Base-by-base conservation (phyloP, 2,113 vertebrate species). In the Elachura formosa region DNA sequence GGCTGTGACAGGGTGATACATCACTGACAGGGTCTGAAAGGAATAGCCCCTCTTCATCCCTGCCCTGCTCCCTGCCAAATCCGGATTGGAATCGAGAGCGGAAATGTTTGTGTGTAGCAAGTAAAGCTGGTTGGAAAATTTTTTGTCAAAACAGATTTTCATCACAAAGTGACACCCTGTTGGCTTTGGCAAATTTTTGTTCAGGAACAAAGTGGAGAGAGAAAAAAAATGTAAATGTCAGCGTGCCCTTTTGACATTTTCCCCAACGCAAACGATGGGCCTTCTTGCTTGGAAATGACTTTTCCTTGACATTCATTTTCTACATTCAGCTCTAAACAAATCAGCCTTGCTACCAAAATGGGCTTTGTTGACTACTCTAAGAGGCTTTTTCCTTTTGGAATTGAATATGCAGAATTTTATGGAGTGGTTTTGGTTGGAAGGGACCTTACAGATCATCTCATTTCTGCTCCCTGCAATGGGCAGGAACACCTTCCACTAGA, bases 251-350 rank as follows among this genome's bases (percentile, higher is more conserved):
- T 92, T 94, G 95, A 93, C 95, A 96, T 96, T 96, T 96, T 84
- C 95, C 74, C 75, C 92, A 29, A 80, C 11, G 68, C 90, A 72
- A 82, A 87, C 90, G 92, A 95, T 87, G 92, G 90, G 62, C 92
- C 95, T 86, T 63, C 85, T 88, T 94, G 76, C 86, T 96, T 93
- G 2, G 63, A 92, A 95, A 51, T 74, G 85, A 43, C 95, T 96
- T 96, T 94, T 88, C 90, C 82, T 95, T 96, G 96, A 96, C 96
- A 96, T 96, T 96, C 95, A 54, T 96, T 93, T 90, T 93, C 92
- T 96, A 83, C 33, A 1, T 85, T 79, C 82, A 51, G 67, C 73
- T 96, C 96, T 90, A 94, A 95, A 91, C 92, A 95, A 80, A 94
- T 94, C 92, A 91, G 46, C 33, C 94, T 93, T 83, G 66, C 90